These are phyloP conservation scores for Cheilosia impressa DNA, from an alignment of 2,888 invertebrate genomes.

Conservation along the genomic window DNA sequence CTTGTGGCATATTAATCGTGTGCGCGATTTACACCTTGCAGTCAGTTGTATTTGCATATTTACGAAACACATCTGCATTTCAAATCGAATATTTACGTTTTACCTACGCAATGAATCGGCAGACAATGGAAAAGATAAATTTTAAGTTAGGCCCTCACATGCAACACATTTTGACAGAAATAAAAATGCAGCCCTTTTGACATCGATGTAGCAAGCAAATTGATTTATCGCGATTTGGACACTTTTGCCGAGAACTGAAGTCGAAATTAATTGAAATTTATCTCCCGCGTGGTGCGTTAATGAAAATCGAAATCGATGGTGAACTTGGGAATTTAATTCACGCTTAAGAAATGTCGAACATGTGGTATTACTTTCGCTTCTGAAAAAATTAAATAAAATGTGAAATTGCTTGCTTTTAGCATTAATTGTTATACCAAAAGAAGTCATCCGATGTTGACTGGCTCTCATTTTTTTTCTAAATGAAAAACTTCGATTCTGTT, in stretches of 20 bases:
- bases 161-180: neutral
- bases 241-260: neutral
- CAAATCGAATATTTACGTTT: neutral
- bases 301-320: constrained; percentile 25
- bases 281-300: neutral
- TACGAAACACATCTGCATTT: constrained; percentile 18
- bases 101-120: neutral
- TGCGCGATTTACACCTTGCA: neutral
- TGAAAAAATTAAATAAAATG: neutral
- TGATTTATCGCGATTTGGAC: neutral
- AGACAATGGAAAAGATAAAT: neutral
- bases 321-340: constrained; percentile 33
- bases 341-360: neutral
- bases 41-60: constrained; percentile 23
- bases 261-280: neutral
- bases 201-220: neutral
- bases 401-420: neutral
- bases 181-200: neutral
- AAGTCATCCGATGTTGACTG: too few species aligned
- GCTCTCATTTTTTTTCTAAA: too few species aligned
- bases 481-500: too few species aligned
- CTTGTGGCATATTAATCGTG: constrained; percentile 22
- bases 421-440: too few species aligned
- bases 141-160: neutral
- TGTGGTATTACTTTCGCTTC: too few species aligned